Evolutionary conservation across 2,113 vertebrate species (phyloP).

Genomic region (Aythya baeri): DNA sequence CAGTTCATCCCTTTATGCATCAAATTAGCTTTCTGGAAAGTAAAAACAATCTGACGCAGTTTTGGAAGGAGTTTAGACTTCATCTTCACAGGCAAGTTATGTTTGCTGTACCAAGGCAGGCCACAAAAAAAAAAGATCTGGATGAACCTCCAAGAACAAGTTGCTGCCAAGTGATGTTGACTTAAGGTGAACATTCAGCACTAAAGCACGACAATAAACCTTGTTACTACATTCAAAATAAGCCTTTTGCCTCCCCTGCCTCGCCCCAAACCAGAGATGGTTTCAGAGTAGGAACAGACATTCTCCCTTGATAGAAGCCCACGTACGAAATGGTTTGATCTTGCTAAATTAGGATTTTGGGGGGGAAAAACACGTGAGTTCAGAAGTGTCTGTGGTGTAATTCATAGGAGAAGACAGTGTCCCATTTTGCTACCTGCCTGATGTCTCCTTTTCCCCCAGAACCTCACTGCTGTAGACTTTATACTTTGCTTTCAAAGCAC

Average conservation of each 20-base stretch:
- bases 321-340: neutral
- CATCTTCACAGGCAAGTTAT: neutral
- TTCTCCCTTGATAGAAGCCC: neutral
- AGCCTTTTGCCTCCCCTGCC: neutral
- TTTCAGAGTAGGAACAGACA: neutral
- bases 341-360: neutral
- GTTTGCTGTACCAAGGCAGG: neutral
- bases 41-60: neutral
- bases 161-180: neutral
- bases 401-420: neutral
- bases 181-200: neutral
- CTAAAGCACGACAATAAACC: neutral
- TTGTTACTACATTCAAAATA: neutral
- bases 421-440: neutral
- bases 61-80: neutral
- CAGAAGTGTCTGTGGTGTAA: neutral
- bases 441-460: neutral
- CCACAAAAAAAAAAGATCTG: neutral
- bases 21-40: neutral
- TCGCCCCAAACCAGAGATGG: neutral
- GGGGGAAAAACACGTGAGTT: accelerated
- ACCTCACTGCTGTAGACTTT: neutral
- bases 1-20: neutral
- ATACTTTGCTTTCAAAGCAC: neutral
- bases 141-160: neutral